Evolutionary conservation across 2,888 invertebrate species (phyloP).

Genomic region (Drepana falcataria): DNA sequence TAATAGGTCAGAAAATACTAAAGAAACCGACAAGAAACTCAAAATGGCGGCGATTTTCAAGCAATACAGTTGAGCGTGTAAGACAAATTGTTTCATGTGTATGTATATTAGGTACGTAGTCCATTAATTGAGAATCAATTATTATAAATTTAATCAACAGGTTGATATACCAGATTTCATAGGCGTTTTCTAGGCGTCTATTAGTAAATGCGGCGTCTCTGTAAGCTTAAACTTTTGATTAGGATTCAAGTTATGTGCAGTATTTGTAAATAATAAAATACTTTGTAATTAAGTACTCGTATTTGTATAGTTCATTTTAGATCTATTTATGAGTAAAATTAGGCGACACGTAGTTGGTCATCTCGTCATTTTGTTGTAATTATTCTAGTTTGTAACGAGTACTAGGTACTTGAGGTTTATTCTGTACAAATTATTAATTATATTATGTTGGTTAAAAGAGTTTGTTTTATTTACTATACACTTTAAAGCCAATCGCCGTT

Average conservation of each 20-base stretch:
- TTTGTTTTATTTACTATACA: slow-evolving; percentile 23
- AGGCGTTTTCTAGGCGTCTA: slow-evolving; percentile 14
- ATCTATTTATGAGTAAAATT: slow-evolving; percentile 35
- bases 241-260: slow-evolving; percentile 16
- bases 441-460: slow-evolving; percentile 61
- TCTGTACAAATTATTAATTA: slow-evolving; percentile 72
- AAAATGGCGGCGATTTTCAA: too few species aligned
- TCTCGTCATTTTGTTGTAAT: slow-evolving; percentile 47
- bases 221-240: too few species aligned
- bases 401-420: slow-evolving; percentile 59
- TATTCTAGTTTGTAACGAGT: slow-evolving; percentile 40
- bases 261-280: slow-evolving; percentile 34
- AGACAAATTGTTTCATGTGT: too few species aligned
- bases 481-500: too few species aligned
- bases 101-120: too few species aligned
- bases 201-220: slow-evolving; percentile 8
- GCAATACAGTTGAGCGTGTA: too few species aligned
- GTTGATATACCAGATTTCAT: too few species aligned
- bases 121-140: too few species aligned
- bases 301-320: slow-evolving; percentile 28
- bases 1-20: too few species aligned
- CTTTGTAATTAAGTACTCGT: slow-evolving; percentile 21
- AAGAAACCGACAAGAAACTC: too few species aligned
- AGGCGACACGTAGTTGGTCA: slow-evolving; percentile 28
- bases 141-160: too few species aligned